Evolutionary conservation across 2,797 vertebrate species (phyloP), one percentile per base, ranked within the genome.

Genomic region (Gambusia yucatana): DNA sequence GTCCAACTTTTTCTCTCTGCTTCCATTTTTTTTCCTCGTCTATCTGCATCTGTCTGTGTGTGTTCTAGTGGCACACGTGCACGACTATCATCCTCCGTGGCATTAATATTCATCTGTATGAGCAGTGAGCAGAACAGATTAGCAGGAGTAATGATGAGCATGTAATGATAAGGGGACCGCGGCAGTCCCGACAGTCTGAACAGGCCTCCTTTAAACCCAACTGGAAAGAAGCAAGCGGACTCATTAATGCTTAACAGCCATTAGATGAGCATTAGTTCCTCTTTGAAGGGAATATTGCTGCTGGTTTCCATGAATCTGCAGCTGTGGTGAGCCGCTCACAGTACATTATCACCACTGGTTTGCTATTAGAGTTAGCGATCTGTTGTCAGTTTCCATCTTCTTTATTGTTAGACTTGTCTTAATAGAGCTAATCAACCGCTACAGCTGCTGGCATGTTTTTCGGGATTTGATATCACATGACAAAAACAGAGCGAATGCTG

Each of bases 81-180:
- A n/a, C 73, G 14, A 83, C 89, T 89, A 93, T 93, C 90, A 92
- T 89, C 91, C 90, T 91, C 88, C 72, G 9, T 84, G 86, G 89
- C 92, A 94, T 95, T 93, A 92, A 93, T 93, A 94, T 94, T 93
- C 92, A 93, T 93, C 92, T 89, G 89, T 88, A 92, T 87, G 91
- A 84, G 92, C 93, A 92, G 82, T 86, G 88, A 93, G 91, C 92
- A 89, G 91, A 93, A 93, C 93, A 95, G 93, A 95, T 94, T 94
- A 95, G 93, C 88, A 90, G 90, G 81, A 91, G 91, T 92, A 91
- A 93, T 93, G 93, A 94, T 94, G 90, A 94, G 91, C 92, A 88
- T 93, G 93, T 92, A 93, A 93, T 93, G 93, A 94, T 93, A 93
- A 93, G 85, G 90, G 89, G 91, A 92, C 92, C 90, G 80, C 86